Conservation (phyloP, 64 coral and sea anemone species). For the Montipora foliosa region DNA sequence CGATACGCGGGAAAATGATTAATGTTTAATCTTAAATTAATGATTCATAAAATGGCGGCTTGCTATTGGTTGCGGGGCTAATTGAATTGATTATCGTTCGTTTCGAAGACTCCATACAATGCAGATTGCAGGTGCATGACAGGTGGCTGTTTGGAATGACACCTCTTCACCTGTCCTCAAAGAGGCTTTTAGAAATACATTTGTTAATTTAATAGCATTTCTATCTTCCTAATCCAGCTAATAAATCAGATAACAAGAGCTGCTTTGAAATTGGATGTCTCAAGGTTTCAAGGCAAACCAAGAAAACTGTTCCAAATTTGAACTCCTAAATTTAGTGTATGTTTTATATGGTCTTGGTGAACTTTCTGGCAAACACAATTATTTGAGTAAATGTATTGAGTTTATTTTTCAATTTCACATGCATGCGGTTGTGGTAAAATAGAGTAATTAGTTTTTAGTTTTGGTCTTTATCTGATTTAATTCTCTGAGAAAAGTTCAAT, state of each 20-base stretch:
- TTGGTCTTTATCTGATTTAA: conserved; percentile 82
- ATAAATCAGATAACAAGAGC: conserved; percentile 92
- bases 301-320: background rate
- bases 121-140: conserved; percentile 79
- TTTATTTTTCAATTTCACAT: conserved; percentile 59
- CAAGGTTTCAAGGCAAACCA: background rate
- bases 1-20: conserved; percentile 94
- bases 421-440: conserved; percentile 35
- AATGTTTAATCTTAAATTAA: conserved; percentile 99
- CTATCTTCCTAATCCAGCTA: conserved; percentile 86
- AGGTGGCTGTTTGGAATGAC: conserved; percentile 44
- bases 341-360: conserved; percentile 8
- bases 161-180: conserved; percentile 71
- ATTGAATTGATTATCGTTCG: conserved; percentile 93
- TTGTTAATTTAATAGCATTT: conserved; percentile 99
- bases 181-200: conserved; percentile 95
- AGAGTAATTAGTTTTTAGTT: conserved; percentile 81
- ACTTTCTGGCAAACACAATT: conserved; percentile 32
- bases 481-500: conserved; percentile 88
- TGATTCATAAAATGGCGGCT: conserved; percentile 90
- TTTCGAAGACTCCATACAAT: conserved; percentile 85
- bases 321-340: conserved; percentile 21
- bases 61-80: conserved; percentile 84
- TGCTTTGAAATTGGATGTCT: conserved; percentile 46
- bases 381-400: background rate